phyloP scores from a whole-genome alignment of 2,888 invertebrate genomes.

The Steinernema hermaphroditum region DNA sequence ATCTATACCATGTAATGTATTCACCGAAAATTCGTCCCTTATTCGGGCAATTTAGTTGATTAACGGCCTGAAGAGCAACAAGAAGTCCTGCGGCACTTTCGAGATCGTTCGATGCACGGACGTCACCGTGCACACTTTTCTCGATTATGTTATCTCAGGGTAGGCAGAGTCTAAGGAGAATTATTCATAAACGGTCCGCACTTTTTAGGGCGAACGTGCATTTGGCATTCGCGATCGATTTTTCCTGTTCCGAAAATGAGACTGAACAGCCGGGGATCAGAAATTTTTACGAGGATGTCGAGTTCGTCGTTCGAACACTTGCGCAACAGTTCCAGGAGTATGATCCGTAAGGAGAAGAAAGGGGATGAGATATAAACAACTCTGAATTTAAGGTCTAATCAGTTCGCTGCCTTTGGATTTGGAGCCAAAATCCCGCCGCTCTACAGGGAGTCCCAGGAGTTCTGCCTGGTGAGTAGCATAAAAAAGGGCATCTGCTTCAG shows the following conservation, averaged over 20 bases:
- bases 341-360: slow-evolving; percentile 46
- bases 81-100: slow-evolving; percentile 56
- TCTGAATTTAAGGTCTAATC: slow-evolving; percentile 47
- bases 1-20: slow-evolving; percentile 43
- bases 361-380: slow-evolving; percentile 10
- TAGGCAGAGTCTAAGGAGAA: slow-evolving; percentile 15
- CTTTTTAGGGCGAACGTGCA: slow-evolving; percentile 47
- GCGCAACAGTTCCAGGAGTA: slow-evolving; percentile 61
- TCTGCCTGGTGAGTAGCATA: slow-evolving; percentile 51
- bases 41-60: slow-evolving; percentile 32
- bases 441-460: slow-evolving; percentile 62
- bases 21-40: slow-evolving; percentile 41
- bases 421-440: slow-evolving; percentile 64
- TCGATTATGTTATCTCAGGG: slow-evolving; percentile 57
- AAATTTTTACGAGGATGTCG: slow-evolving; percentile 54
- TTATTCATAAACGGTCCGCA: slow-evolving; percentile 22
- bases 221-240: slow-evolving; percentile 54
- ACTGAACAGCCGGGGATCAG: slow-evolving; percentile 39
- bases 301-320: slow-evolving; percentile 58
- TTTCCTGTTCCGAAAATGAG: slow-evolving; percentile 52
- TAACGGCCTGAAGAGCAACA: not conserved
- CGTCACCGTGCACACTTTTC: slow-evolving; percentile 59
- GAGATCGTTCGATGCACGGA: slow-evolving; percentile 61
- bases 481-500: too few relatives aligned
- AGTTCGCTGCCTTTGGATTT: slow-evolving; percentile 62